These are phyloP conservation scores for Nowickia ferox DNA, from an alignment of 2,888 invertebrate species.

Conservation along the genomic window DNA sequence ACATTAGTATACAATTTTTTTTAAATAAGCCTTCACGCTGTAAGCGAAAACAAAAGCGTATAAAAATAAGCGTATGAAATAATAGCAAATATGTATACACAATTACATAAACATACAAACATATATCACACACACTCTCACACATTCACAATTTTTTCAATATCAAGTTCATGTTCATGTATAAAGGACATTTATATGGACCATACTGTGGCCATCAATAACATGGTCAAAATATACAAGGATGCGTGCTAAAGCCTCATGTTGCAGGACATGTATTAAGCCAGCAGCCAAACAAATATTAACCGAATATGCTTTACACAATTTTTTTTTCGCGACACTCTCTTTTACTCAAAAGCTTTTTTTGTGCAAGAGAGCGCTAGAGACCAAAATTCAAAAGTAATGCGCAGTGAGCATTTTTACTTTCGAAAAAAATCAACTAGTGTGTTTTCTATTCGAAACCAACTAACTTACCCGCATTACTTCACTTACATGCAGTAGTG, in stretches of 20 bases:
- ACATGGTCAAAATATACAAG: conserved; percentile 40
- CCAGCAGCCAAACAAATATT: conserved; percentile 2
- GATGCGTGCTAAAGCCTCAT: conserved; percentile 55
- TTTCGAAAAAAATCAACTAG: conserved; percentile 47
- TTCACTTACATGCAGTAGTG: too few relatives aligned
- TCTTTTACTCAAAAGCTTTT: conserved; percentile 22
- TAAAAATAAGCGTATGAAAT: conserved; percentile 2
- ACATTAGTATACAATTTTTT: not conserved
- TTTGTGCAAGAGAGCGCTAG: conserved; percentile 22
- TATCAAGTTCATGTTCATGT: conserved; percentile 69
- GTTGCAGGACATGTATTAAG: conserved; percentile 20
- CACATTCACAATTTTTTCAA: conserved; percentile 41
- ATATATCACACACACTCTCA: not conserved
- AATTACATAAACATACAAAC: not conserved
- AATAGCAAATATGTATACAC: conserved; percentile 25
- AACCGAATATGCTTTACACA: not conserved
- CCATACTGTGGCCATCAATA: conserved; percentile 55
- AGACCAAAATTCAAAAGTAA: not conserved
- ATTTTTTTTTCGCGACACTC: not conserved
- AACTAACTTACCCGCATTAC: too few relatives aligned
- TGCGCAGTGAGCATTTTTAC: conserved; percentile 32
- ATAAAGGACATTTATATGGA: conserved; percentile 28
- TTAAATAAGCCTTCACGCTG: not conserved
- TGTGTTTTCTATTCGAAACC: conserved; percentile 11
- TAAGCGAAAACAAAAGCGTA: conserved; percentile 12